Evolutionary conservation across 2,797 vertebrate genomes (phyloP).

Genomic region (Gadopsis marmoratus): DNA sequence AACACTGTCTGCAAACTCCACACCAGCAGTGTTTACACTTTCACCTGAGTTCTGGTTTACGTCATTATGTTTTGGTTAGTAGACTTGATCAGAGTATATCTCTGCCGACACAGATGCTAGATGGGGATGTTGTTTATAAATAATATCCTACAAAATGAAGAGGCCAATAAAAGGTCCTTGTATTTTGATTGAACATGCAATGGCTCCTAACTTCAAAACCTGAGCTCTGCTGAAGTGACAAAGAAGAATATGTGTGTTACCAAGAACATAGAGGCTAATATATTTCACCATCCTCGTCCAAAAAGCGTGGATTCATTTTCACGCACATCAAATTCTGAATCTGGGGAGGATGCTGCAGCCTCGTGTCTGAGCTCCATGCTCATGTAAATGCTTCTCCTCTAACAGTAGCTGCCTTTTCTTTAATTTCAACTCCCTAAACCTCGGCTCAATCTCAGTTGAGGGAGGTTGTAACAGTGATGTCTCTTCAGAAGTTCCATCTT

Average conservation of each 20-base stretch:
- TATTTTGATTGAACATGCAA: not conserved
- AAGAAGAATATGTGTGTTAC: not conserved
- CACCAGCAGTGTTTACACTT: not conserved
- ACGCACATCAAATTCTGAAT: not conserved
- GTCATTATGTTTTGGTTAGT: not conserved
- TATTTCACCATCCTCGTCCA: not conserved
- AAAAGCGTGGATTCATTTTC: not conserved
- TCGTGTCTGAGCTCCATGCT: not conserved
- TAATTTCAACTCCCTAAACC: not conserved
- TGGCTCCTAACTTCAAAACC: not conserved
- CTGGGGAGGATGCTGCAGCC: not conserved
- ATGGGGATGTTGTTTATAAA: not conserved
- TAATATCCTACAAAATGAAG: not conserved
- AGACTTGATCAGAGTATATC: not conserved
- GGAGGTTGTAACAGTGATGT: not conserved
- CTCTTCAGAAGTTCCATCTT: not conserved
- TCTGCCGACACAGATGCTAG: not conserved
- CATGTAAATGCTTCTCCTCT: not conserved
- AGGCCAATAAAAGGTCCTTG: not conserved
- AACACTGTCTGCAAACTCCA: conserved; percentile 4
- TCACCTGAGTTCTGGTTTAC: not conserved
- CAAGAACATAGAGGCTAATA: too few species aligned
- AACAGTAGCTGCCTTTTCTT: not conserved
- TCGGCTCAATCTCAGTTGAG: not conserved
- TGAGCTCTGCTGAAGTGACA: not conserved